Conservation (phyloP, 2,797 vertebrate genomes). For the Eleutherodactylus coqui region DNA sequence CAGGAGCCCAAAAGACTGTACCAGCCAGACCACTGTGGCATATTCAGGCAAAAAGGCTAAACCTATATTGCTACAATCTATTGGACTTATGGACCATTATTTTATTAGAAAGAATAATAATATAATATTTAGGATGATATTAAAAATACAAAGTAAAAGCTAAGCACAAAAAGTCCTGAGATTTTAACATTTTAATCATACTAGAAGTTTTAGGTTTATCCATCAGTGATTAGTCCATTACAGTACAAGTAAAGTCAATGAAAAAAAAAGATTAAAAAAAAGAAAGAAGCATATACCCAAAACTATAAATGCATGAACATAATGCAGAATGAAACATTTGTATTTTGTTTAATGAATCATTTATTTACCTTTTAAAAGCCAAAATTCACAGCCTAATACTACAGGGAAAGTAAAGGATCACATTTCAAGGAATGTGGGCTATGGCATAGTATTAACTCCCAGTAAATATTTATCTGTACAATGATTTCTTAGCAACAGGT, state of each 20-base stretch:
- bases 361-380: conserved; percentile 50
- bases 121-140: too few species aligned
- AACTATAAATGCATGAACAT: background rate
- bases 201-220: too few species aligned
- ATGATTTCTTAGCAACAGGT: conserved; percentile 64
- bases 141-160: too few species aligned
- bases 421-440: conserved; percentile 53
- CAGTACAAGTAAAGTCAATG: too few species aligned
- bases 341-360: conserved; percentile 20
- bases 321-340: background rate
- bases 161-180: too few species aligned
- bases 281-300: background rate
- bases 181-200: too few species aligned
- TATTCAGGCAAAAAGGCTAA: too few species aligned
- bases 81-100: too few species aligned
- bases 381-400: conserved; percentile 47
- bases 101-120: too few species aligned
- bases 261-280: background rate
- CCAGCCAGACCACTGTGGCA: too few species aligned
- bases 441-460: conserved; percentile 23
- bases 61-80: too few species aligned
- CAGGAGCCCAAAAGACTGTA: too few species aligned
- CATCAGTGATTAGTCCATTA: background rate
- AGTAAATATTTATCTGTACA: conserved; percentile 61
- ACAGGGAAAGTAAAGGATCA: conserved; percentile 37